A percentile compares a stretch with the other conserved stretches of the same genome.
Conservation (phyloP, 2,113 vertebrate species). For the Rynchops niger region DNA sequence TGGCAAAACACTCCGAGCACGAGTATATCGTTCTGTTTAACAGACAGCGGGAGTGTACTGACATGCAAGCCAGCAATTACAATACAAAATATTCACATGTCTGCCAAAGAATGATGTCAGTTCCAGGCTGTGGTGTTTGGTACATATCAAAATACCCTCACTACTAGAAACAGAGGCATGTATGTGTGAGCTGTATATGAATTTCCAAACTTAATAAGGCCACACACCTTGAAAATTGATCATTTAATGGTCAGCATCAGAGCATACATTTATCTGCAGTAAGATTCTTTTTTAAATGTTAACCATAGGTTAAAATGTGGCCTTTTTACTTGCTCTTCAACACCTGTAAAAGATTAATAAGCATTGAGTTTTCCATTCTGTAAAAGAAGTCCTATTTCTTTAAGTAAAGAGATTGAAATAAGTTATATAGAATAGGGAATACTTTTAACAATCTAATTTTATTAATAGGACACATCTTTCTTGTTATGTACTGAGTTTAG, state of each 20-base stretch:
- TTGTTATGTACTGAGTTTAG: background rate
- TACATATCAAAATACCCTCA: conserved; percentile 1
- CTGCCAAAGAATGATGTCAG: conserved; percentile 59
- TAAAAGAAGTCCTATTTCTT: background rate
- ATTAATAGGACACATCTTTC: background rate
- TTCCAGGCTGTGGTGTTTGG: conserved; percentile 17
- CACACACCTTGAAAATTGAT: conserved; percentile 51
- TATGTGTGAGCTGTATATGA: background rate
- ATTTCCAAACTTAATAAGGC: conserved; percentile 24
- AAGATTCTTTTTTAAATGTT: background rate
- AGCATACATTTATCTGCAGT: background rate
- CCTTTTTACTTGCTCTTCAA: conserved; percentile 1
- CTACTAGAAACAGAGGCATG: conserved; percentile 3
- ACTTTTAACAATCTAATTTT: background rate
- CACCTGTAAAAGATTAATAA: conserved; percentile 20
- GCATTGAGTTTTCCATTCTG: background rate
- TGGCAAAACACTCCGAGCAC: background rate
- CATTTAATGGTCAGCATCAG: background rate
- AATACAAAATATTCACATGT: background rate
- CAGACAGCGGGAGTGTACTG: conserved; percentile 37
- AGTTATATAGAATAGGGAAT: background rate
- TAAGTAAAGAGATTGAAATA: background rate
- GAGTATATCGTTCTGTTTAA: background rate
- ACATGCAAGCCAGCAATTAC: conserved; percentile 45
- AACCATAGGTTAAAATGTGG: background rate